Conservation (phyloP, 2,113 vertebrate genomes). For the Platysteira castanea region DNA sequence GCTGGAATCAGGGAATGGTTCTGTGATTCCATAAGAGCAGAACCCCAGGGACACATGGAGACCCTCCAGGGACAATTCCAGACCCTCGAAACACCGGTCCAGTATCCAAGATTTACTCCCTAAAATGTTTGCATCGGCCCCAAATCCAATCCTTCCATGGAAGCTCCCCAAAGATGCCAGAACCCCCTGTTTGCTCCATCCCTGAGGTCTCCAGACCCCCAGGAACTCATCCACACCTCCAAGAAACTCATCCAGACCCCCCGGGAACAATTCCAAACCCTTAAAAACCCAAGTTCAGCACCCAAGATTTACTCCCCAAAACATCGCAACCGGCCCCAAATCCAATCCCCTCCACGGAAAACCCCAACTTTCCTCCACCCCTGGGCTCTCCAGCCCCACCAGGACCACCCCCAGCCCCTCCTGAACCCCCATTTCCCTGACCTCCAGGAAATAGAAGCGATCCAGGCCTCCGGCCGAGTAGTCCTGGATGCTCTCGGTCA, state of each 20-base stretch:
- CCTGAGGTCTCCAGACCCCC: background rate
- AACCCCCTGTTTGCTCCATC: background rate
- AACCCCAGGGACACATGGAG: background rate
- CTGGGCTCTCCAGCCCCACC: background rate
- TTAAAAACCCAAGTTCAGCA: rapidly evolving
- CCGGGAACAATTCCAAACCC: too few relatives aligned
- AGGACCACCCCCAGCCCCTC: too few relatives aligned
- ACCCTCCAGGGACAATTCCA: background rate
- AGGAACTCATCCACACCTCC: background rate
- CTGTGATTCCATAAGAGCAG: background rate
- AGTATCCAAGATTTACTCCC: background rate
- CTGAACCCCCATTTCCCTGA: background rate
- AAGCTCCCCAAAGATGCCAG: too few relatives aligned
- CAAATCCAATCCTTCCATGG: background rate
- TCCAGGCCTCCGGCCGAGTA: constrained; percentile 81
- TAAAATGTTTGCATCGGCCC: background rate
- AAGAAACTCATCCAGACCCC: background rate
- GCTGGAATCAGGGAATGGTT: background rate
- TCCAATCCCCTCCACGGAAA: background rate
- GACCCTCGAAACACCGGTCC: background rate
- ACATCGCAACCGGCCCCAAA: background rate
- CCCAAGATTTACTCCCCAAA: background rate
- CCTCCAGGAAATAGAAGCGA: constrained; percentile 95
- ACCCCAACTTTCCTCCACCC: background rate
- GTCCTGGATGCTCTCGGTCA: constrained; percentile 82